Percentiles rank a stretch among this genome's conserved stretches.
These are phyloP conservation scores for Neotoxoptera formosana DNA, from an alignment of 1,140 invertebrate genomes.

Conservation along the genomic window DNA sequence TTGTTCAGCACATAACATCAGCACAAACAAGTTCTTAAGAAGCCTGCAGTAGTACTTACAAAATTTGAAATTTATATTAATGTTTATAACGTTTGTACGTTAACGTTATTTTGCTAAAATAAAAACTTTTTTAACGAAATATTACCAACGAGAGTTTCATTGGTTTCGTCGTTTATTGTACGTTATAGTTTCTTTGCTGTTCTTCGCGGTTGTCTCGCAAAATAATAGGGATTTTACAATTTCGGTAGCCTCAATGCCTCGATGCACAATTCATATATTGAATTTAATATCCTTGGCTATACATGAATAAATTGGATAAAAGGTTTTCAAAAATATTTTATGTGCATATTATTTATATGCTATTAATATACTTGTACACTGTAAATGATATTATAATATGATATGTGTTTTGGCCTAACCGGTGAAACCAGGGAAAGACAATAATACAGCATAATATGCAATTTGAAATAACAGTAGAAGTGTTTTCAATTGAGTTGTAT, in stretches of 20 bases:
- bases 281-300: neutral
- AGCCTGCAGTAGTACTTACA: neutral
- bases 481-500: neutral
- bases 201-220: neutral
- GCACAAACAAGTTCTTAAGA: neutral
- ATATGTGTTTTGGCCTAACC: neutral
- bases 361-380: neutral
- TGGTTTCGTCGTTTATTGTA: neutral
- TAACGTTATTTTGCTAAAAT: neutral
- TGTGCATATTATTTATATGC: neutral
- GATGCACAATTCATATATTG: neutral
- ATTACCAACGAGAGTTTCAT: neutral
- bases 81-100: neutral
- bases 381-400: neutral
- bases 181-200: neutral
- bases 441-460: neutral
- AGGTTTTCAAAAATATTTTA: neutral
- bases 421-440: neutral
- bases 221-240: constrained; percentile 10
- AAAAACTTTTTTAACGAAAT: neutral
- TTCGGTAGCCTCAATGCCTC: neutral
- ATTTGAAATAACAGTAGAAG: neutral
- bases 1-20: neutral
- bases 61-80: neutral
- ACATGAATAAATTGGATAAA: neutral